A percentile compares a stretch with the other conserved stretches of the same genome.
phyloP scores from a whole-genome alignment of 2,888 invertebrate species.

The Parnassius glacialis region DNA sequence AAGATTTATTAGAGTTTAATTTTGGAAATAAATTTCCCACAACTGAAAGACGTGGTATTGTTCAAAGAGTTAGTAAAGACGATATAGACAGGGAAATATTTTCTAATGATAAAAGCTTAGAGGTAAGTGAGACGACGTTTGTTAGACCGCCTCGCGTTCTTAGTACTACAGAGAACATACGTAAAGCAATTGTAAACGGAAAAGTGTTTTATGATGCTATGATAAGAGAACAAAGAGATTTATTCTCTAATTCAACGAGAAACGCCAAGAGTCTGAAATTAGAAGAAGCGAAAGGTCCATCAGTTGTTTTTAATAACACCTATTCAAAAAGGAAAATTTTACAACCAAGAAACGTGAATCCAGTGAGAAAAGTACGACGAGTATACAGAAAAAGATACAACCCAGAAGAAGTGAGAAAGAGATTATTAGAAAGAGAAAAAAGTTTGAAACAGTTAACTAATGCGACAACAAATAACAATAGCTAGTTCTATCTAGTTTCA shows the following conservation, averaged over 20 bases:
- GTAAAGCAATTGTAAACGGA: conserved; percentile 71
- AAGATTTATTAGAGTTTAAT: conserved; percentile 60
- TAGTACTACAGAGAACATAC: conserved; percentile 65
- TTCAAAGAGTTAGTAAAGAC: conserved; percentile 69
- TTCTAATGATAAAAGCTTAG: conserved; percentile 60
- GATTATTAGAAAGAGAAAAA: conserved; percentile 69
- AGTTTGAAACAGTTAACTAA: conserved; percentile 41
- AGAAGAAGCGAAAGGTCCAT: conserved; percentile 48
- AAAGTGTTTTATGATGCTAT: conserved; percentile 75
- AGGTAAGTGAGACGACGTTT: conserved; percentile 72
- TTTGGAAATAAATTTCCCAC: conserved; percentile 64
- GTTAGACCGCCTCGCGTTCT: conserved; percentile 68
- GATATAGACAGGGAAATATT: conserved; percentile 62
- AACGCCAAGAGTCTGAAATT: conserved; percentile 44
- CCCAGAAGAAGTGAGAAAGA: conserved; percentile 74
- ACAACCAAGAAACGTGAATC: conserved; percentile 59
- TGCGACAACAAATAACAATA: conserved; percentile 29
- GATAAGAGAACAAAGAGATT: conserved; percentile 62
- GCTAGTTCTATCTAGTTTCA: conserved; percentile 20
- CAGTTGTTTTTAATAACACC: conserved; percentile 45
- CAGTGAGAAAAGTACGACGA: conserved; percentile 67
- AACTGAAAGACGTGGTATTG: conserved; percentile 59
- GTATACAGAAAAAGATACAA: conserved; percentile 73
- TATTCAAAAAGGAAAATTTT: conserved; percentile 57
- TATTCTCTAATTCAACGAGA: conserved; percentile 50